phyloP scores from a whole-genome alignment of 2,113 vertebrate genomes.

The Condylura cristata region DNA sequence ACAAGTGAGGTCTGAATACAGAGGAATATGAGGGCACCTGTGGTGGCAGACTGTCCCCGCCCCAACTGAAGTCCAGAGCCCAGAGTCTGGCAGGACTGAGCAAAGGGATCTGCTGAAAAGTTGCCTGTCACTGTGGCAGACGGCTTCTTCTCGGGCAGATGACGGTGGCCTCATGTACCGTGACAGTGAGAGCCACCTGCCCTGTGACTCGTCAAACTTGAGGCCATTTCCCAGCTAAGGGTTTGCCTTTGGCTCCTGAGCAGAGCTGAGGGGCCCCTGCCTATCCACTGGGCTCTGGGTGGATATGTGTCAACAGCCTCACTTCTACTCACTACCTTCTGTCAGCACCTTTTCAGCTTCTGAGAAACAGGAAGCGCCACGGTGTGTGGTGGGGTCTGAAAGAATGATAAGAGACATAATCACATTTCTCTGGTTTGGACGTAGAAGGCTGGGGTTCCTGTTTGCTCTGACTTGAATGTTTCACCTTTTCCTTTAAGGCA shows the following conservation, averaged over 20 bases:
- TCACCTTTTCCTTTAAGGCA: constrained; percentile 3
- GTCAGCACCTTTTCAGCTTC: constrained; percentile 64
- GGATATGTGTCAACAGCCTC: neutral
- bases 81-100: neutral
- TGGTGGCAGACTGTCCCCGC: neutral
- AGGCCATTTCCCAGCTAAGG: accelerated
- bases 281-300: neutral
- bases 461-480: neutral
- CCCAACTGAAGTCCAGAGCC: neutral
- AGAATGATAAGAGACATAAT: constrained; percentile 41
- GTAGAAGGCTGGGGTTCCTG: neutral
- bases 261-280: neutral
- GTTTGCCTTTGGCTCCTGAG: neutral
- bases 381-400: constrained; percentile 23
- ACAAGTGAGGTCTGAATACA: neutral
- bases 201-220: neutral
- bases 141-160: neutral
- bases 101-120: neutral
- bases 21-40: neutral
- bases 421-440: constrained; percentile 5
- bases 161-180: accelerated
- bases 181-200: neutral
- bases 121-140: neutral
- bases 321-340: neutral
- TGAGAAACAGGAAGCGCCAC: constrained; percentile 73